phyloP scores from a whole-genome alignment of 2,888 invertebrate species.

The Anodontia alba region DNA sequence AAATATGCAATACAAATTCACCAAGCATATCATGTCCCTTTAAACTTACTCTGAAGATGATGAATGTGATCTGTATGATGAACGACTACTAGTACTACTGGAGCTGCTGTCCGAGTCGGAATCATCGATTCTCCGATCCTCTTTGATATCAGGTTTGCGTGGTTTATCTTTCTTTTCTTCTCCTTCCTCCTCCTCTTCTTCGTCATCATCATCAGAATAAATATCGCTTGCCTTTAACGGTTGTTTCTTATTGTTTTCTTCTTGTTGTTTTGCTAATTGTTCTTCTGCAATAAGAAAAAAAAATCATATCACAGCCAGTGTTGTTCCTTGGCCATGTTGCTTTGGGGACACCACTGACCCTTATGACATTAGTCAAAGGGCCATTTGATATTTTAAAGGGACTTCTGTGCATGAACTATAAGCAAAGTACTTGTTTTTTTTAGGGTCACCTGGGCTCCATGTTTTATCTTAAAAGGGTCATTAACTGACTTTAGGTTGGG shows the following conservation, averaged over 20 bases:
- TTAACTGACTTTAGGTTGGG: too few relatives aligned
- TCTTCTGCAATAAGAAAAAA: conserved; percentile 16
- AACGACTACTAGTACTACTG: conserved; percentile 66
- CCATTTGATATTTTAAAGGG: too few relatives aligned
- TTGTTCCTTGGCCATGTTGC: too few relatives aligned
- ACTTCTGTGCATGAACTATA: too few relatives aligned
- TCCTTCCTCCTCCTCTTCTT: conserved; percentile 75
- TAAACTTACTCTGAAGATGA: conserved; percentile 75
- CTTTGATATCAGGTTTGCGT: conserved; percentile 68
- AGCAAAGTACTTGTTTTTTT: too few relatives aligned
- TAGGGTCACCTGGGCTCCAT: too few relatives aligned
- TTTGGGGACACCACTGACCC: too few relatives aligned
- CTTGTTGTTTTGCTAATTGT: conserved; percentile 33
- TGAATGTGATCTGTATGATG: conserved; percentile 74
- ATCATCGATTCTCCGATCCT: conserved; percentile 66
- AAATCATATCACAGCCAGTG: too few relatives aligned
- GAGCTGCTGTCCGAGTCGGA: conserved; percentile 75
- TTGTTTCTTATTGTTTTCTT: conserved; percentile 87
- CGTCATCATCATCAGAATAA: conserved; percentile 89
- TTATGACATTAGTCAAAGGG: too few relatives aligned
- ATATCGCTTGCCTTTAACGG: conserved; percentile 97
- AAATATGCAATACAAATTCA: too few relatives aligned
- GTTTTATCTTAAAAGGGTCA: too few relatives aligned
- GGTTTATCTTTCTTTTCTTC: conserved; percentile 69
- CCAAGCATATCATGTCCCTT: too few relatives aligned